These are phyloP conservation scores for Oreochromis grahami DNA, from an alignment of 2,797 vertebrate species.

Conservation along the genomic window DNA sequence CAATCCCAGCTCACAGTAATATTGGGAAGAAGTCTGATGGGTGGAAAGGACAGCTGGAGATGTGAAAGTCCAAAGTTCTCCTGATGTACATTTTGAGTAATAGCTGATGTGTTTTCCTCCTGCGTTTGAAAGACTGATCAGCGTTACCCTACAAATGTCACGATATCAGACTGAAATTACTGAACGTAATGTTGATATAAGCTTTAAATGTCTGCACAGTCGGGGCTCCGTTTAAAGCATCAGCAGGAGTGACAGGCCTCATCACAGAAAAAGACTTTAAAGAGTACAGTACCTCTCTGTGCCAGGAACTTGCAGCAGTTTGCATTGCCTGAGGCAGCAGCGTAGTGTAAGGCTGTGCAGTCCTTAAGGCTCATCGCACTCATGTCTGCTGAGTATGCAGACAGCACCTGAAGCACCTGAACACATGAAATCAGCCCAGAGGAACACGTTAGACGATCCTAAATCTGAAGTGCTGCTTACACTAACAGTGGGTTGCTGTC, in stretches of 20 bases:
- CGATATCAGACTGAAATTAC: not conserved
- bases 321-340: constrained; percentile 80
- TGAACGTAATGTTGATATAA: not conserved
- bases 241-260: not conserved
- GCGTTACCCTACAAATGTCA: not conserved
- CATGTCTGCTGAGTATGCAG: constrained; percentile 82
- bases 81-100: not conserved
- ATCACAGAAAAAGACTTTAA: not conserved
- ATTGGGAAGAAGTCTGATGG: not conserved
- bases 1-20: not conserved
- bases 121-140: not conserved
- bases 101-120: not conserved
- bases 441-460: not conserved
- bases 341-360: constrained; percentile 86
- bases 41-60: not conserved
- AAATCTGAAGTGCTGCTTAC: not conserved
- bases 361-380: constrained; percentile 76
- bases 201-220: not conserved
- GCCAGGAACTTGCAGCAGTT: constrained; percentile 91
- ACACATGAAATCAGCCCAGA: not conserved
- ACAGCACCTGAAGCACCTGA: constrained; percentile 73
- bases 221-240: not conserved
- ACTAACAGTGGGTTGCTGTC: not conserved
- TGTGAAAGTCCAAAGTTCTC: not conserved
- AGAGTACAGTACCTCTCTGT: constrained; percentile 84